These are phyloP conservation scores for Fregata magnificens DNA, from an alignment of 2,113 vertebrate genomes.

Conservation along the genomic window DNA sequence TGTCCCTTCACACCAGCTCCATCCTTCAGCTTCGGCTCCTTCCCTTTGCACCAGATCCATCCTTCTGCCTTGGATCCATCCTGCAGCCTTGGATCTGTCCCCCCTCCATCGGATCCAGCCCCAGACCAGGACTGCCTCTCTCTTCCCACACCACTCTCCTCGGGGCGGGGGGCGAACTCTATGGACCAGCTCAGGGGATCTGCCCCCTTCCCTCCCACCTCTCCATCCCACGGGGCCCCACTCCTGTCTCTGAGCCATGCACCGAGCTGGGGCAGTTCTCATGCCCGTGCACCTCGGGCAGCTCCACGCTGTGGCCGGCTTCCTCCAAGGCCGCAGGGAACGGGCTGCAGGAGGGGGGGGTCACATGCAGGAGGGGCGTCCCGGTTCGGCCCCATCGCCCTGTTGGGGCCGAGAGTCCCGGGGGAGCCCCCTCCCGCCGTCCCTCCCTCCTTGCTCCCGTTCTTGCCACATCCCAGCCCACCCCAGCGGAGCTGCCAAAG, in stretches of 20 bases:
- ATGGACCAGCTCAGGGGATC: neutral
- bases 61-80: neutral
- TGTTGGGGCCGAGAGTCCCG: neutral
- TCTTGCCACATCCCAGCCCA: neutral
- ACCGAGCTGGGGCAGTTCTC: neutral
- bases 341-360: neutral
- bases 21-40: neutral
- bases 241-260: neutral
- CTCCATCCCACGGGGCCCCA: neutral
- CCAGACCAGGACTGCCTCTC: too few species aligned
- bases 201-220: neutral
- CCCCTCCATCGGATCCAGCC: neutral
- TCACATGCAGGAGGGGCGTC: neutral
- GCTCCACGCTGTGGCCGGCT: accelerated
- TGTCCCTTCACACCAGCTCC: neutral
- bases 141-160: neutral
- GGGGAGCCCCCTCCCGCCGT: neutral
- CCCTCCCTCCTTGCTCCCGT: neutral
- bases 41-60: neutral
- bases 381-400: neutral
- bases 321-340: neutral
- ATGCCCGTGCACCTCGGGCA: accelerated
- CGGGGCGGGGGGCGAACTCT: accelerated
- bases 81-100: neutral
- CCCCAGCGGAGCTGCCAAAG: conserved; percentile 5